Percentiles rank a stretch among this genome's conserved stretches.
phyloP scores from a whole-genome alignment of 2,797 vertebrate genomes.

The Amphiprion clarkii region DNA sequence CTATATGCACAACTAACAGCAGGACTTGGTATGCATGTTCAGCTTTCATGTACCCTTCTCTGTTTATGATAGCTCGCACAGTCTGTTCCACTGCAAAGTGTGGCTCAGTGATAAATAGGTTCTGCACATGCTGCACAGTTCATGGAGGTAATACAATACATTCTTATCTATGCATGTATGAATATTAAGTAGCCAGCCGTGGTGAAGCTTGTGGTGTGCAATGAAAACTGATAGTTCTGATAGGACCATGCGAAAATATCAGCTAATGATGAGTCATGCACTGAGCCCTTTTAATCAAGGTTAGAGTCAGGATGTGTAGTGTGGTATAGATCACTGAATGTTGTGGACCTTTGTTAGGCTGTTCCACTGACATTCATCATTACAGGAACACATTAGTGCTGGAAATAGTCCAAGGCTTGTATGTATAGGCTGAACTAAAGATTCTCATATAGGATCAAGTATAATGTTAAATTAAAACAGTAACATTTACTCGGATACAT shows the following conservation, averaged over 20 bases:
- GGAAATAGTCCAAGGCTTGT: slow-evolving; percentile 64
- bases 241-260: slow-evolving; percentile 44
- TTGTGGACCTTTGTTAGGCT: slow-evolving; percentile 33
- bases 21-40: slow-evolving; percentile 25
- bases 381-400: slow-evolving; percentile 58
- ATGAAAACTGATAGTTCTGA: slow-evolving; percentile 58
- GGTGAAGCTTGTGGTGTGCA: slow-evolving; percentile 31
- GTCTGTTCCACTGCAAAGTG: slow-evolving; percentile 42
- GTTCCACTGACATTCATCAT: slow-evolving; percentile 58
- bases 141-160: slow-evolving; percentile 61
- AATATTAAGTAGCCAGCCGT: slow-evolving; percentile 59
- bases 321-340: slow-evolving; percentile 29
- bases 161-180: slow-evolving; percentile 65
- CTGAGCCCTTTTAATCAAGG: slow-evolving; percentile 51
- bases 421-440: slow-evolving; percentile 59
- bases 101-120: slow-evolving; percentile 67
- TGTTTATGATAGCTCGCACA: slow-evolving; percentile 55
- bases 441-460: slow-evolving; percentile 35
- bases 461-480: slow-evolving; percentile 44
- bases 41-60: slow-evolving; percentile 61
- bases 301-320: slow-evolving; percentile 25
- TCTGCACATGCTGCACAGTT: slow-evolving; percentile 47
- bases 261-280: slow-evolving; percentile 37
- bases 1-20: slow-evolving; percentile 41
- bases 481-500: neutral